Evolutionary conservation across 2,113 vertebrate species (phyloP), one percentile per base, ranked within the genome.

Genomic region (Romanogobio albipinnatus): DNA sequence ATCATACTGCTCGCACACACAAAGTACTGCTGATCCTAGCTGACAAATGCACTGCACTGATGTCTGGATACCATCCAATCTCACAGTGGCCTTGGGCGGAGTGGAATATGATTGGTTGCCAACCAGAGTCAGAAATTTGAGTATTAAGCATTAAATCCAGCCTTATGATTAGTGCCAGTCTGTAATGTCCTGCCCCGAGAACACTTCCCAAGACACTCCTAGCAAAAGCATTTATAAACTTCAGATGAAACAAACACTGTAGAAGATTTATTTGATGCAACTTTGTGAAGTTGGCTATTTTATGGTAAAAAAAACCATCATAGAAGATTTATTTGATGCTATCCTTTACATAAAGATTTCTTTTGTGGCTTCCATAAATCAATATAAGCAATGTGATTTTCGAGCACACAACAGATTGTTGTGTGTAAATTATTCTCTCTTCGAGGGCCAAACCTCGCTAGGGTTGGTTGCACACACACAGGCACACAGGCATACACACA

Each of bases 31-130:
- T 79, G 77, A 64, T 80, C 58, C 58, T 39, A 62, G 58, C n/a
- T 80, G 58, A 64, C 36, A 45, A 45, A 45, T 26, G 15, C 22
- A 47, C 62, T n/a, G 19, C 15, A 53, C 79, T 81, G 62, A 81
- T 81, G 45, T 81, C 79, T 68, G 79, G 79, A 81, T 53, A 81
- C 26, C 62, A 68, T 81, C 79, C 59, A 81, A 81, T 81, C 79
- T 81, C 61, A 33, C 79, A 22, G 79, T 81, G 62, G 79, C 79
- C 62, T 81, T 81, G 79, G 79, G 47, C 1, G 6, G 59, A 81
- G 45, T n/a, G 47, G 47, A 53, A 80, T 64, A 47, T 64, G 77
- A 80, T 80, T 47, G 77, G 77, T 80, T 80, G 58, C 58, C 58
- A 43, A 26, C 39, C 14, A 45, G 3, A 45, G 58, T 62, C 29